phyloP scores from a whole-genome alignment of 37 sponge, comb jelly and placozoan genomes.

The Theonella swinhoei region DNA sequence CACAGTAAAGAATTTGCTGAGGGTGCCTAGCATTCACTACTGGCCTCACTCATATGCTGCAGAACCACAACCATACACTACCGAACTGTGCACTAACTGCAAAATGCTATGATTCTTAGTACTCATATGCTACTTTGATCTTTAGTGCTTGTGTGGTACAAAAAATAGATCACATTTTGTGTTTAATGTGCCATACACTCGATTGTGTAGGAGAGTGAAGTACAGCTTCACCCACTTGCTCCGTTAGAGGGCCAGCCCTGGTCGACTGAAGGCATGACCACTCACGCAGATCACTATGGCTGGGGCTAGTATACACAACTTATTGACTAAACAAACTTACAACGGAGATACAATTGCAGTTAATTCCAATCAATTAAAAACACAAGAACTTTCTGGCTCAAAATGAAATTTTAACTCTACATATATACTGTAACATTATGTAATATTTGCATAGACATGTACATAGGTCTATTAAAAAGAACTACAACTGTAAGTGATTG shows the following conservation, averaged over 20 bases:
- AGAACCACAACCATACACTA: too few species aligned
- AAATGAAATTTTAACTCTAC: background rate
- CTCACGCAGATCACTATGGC: conserved; percentile 17
- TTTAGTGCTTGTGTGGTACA: too few species aligned
- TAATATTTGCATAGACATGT: too few species aligned
- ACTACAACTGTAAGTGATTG: background rate
- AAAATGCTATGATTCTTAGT: too few species aligned
- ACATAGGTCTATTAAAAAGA: background rate
- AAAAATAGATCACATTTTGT: too few species aligned
- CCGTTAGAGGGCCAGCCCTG: conserved; percentile 22
- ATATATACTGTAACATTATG: too few species aligned
- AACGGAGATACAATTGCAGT: background rate
- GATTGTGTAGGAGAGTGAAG: conserved; percentile 38
- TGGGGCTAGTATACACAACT: conserved; percentile 5
- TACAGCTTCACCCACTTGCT: conserved; percentile 32
- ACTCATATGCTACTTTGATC: too few species aligned
- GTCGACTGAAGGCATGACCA: background rate
- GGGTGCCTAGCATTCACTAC: too few species aligned
- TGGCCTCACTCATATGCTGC: too few species aligned
- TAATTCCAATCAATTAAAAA: background rate
- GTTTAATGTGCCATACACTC: too few species aligned
- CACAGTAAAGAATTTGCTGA: too few species aligned
- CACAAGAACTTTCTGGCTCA: background rate
- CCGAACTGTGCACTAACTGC: too few species aligned
- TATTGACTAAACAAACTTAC: background rate